phyloP scores from a whole-genome alignment of 2,113 vertebrate species.

The Formicarius rufipectus region DNA sequence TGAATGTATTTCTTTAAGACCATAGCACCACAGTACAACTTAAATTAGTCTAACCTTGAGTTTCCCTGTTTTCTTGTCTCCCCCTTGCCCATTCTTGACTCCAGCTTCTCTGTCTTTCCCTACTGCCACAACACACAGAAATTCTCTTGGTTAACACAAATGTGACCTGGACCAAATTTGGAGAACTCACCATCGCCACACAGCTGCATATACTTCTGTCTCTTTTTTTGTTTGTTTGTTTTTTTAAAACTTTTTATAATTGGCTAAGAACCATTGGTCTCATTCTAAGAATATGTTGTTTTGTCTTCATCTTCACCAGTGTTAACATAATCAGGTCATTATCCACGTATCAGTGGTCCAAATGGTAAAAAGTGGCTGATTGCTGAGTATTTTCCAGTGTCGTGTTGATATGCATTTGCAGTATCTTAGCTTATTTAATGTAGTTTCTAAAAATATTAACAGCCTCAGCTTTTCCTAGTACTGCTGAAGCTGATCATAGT shows the following conservation, averaged over 20 bases:
- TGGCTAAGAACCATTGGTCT: not conserved
- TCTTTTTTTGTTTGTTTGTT: not conserved
- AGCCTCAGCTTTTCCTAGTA: not conserved
- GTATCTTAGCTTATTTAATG: not conserved
- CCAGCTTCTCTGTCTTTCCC: not conserved
- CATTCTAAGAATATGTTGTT: not conserved
- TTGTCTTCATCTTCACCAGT: not conserved
- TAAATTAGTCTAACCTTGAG: not conserved
- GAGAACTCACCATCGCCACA: not conserved
- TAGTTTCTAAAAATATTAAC: not conserved
- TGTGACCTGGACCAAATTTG: not conserved
- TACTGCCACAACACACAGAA: not conserved
- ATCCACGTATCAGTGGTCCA: rapidly evolving
- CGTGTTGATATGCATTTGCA: not conserved
- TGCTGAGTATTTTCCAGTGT: not conserved
- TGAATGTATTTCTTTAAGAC: not conserved
- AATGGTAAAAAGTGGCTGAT: not conserved
- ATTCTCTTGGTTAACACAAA: not conserved
- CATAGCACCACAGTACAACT: rapidly evolving
- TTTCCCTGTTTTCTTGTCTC: not conserved
- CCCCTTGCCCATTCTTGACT: not conserved
- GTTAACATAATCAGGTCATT: rapidly evolving
- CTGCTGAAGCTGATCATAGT: not conserved
- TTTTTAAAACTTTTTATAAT: no score
- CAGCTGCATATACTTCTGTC: not conserved